These are phyloP conservation scores for Dendrolimus kikuchii DNA, from an alignment of 1,140 invertebrate species.

Conservation along the genomic window DNA sequence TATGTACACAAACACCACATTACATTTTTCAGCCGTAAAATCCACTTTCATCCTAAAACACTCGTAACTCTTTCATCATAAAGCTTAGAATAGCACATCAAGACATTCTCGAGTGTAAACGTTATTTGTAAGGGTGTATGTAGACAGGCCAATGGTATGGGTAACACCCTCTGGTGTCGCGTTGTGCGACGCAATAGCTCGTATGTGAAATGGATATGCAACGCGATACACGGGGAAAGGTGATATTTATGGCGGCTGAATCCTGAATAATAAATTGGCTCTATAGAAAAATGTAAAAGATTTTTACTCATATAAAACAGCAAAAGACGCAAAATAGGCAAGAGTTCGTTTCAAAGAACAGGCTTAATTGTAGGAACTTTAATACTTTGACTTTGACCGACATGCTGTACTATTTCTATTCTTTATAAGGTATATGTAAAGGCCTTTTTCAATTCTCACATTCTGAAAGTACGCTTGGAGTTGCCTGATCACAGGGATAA, in stretches of 20 bases:
- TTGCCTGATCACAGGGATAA: too few species aligned
- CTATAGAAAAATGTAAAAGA: background rate
- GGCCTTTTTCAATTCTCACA: too few species aligned
- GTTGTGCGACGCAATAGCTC: slow-evolving; percentile 56
- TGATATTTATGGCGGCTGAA: slow-evolving; percentile 35
- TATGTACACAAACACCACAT: slow-evolving; percentile 55
- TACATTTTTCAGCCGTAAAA: slow-evolving; percentile 11
- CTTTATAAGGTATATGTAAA: too few species aligned
- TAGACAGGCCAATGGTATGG: slow-evolving; percentile 54
- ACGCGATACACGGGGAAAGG: slow-evolving; percentile 47
- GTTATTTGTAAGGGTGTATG: slow-evolving; percentile 41
- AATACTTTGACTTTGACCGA: too few species aligned
- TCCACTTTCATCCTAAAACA: slow-evolving; percentile 8
- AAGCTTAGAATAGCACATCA: slow-evolving; percentile 17
- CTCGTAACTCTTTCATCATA: slow-evolving; percentile 17
- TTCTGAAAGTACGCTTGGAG: too few species aligned
- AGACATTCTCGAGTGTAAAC: slow-evolving; percentile 13
- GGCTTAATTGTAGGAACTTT: too few species aligned
- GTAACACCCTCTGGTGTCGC: slow-evolving; percentile 58
- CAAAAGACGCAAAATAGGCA: too few species aligned
- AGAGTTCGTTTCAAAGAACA: too few species aligned
- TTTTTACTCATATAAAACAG: too few species aligned
- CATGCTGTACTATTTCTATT: too few species aligned
- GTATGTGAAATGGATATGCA: slow-evolving; percentile 66
- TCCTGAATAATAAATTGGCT: slow-evolving; percentile 4